phyloP scores from a whole-genome alignment of 2,797 vertebrate genomes.

The Garrulus glandarius region DNA sequence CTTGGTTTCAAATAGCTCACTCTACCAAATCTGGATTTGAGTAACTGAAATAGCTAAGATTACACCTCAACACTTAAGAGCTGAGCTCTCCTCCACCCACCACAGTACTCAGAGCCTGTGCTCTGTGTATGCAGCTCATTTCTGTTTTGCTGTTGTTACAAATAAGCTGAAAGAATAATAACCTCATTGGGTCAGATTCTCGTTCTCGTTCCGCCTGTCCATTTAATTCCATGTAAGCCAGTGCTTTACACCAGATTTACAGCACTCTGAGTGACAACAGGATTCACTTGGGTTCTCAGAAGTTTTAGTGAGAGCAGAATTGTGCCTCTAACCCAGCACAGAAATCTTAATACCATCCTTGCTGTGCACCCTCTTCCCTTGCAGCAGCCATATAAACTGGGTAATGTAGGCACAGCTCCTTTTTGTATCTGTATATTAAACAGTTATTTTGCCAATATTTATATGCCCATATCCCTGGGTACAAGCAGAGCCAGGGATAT shows the following conservation, averaged over 20 bases:
- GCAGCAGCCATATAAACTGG: neutral
- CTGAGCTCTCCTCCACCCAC: neutral
- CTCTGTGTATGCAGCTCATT: neutral
- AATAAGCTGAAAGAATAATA: neutral
- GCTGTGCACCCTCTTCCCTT: neutral
- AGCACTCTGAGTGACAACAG: neutral
- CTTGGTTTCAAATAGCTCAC: neutral
- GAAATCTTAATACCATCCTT: neutral
- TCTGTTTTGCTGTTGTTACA: neutral
- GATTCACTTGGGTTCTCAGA: neutral
- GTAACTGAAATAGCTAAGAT: neutral
- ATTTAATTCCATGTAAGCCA: constrained; percentile 13
- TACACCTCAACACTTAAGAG: neutral
- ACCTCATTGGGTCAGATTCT: neutral
- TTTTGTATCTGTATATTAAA: constrained; percentile 19
- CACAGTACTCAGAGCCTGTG: neutral
- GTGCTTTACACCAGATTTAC: neutral
- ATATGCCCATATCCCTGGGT: constrained; percentile 7
- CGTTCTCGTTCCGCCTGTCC: neutral
- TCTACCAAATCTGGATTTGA: neutral
- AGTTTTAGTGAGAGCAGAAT: neutral
- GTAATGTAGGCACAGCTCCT: neutral
- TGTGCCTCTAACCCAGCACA: neutral
- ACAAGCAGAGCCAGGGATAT: constrained; percentile 48
- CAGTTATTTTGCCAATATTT: constrained; percentile 56